phyloP scores from a whole-genome alignment of 64 coral and sea anemone genomes.

The Dendronephthya gigantea region DNA sequence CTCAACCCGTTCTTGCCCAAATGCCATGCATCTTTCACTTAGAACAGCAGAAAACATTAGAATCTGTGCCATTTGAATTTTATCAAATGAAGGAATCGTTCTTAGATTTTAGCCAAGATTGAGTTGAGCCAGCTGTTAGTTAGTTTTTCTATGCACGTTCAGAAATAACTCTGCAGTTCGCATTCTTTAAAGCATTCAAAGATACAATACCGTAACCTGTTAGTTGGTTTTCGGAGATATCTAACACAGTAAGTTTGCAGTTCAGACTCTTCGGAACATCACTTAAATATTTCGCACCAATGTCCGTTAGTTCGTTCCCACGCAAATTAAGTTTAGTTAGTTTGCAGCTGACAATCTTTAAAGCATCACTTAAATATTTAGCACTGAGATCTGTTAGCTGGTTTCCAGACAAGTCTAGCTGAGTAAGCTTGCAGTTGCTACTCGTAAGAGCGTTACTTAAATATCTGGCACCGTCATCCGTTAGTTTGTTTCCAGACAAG shows the following conservation, averaged over 20 bases:
- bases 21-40: no score
- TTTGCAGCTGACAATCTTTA: not conserved
- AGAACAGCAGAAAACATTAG: no score
- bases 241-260: not conserved
- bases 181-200: not conserved
- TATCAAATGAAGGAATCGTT: no score
- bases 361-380: constrained; percentile 3
- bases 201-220: not conserved
- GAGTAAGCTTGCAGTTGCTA: not conserved
- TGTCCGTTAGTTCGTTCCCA: no score
- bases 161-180: no score
- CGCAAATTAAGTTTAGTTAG: not conserved
- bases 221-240: not conserved
- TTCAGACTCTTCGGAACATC: no score
- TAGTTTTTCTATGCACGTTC: no score
- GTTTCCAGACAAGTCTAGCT: not conserved
- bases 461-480: not conserved
- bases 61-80: no score
- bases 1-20: no score
- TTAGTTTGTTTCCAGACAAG: not conserved
- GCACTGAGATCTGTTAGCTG: not conserved
- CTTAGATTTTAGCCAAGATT: no score
- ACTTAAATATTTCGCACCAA: no score
- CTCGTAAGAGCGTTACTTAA: not conserved
- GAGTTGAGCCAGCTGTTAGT: no score